A percentile compares a stretch with the other conserved stretches of the same genome.
phyloP scores from a whole-genome alignment of 2,888 invertebrate species.

The Dendrolimus pini region DNA sequence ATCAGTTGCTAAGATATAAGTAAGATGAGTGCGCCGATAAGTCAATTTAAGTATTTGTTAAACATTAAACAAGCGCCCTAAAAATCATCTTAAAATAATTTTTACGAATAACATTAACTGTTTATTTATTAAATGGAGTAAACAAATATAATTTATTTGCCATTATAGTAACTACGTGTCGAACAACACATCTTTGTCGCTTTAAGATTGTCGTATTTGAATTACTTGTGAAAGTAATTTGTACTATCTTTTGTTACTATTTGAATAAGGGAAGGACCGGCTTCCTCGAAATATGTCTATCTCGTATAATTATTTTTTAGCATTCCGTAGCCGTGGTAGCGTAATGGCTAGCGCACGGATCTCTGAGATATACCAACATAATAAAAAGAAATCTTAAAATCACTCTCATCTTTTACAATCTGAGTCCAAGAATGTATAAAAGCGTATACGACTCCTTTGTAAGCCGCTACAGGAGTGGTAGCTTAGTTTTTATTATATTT shows the following conservation, averaged over 20 bases:
- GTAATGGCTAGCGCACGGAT: too few species aligned
- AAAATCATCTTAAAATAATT: not conserved
- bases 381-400: too few species aligned
- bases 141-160: not conserved
- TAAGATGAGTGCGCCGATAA: too few species aligned
- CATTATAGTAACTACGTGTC: not conserved
- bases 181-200: not conserved
- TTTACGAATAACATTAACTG: not conserved
- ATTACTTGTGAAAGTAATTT: conserved; percentile 5
- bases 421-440: too few species aligned
- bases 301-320: too few species aligned
- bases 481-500: too few species aligned
- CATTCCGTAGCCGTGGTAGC: too few species aligned
- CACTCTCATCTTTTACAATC: too few species aligned
- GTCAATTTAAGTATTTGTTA: not conserved
- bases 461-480: too few species aligned
- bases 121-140: not conserved
- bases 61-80: conserved; percentile 3
- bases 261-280: not conserved
- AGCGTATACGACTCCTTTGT: too few species aligned
- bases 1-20: too few species aligned
- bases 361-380: too few species aligned
- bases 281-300: not conserved
- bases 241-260: not conserved
- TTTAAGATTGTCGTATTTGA: not conserved